These are phyloP conservation scores for Paedocypris sp. DNA, from an alignment of 2,113 vertebrate genomes.

Conservation along the genomic window DNA sequence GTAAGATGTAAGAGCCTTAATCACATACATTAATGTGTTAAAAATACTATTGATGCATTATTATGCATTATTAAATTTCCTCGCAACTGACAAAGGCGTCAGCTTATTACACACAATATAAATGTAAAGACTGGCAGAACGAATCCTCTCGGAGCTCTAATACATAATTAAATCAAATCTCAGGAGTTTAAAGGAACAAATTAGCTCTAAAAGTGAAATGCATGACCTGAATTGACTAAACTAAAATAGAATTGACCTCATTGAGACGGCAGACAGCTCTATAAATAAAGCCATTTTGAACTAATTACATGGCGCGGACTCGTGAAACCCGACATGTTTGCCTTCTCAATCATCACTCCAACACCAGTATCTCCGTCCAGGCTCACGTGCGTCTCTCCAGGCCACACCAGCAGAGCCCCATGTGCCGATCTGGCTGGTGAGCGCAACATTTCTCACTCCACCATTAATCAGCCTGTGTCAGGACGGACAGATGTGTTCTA, in stretches of 20 bases:
- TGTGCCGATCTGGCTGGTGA: slow-evolving; percentile 32
- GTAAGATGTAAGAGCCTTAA: no score
- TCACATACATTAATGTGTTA: no score
- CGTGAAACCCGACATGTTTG: background rate
- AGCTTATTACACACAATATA: background rate
- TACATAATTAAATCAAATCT: background rate
- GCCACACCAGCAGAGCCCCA: background rate
- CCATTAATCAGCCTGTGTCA: slow-evolving; percentile 49
- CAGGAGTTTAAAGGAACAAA: slow-evolving; percentile 1
- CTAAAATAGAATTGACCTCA: slow-evolving; percentile 8
- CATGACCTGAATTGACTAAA: slow-evolving; percentile 15
- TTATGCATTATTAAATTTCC: no score
- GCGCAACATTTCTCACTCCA: slow-evolving; percentile 42
- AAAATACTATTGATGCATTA: no score
- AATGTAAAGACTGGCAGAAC: background rate
- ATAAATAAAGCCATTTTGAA: background rate
- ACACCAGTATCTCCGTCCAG: background rate
- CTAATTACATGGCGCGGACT: background rate
- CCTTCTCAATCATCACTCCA: background rate
- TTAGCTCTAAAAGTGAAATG: slow-evolving; percentile 3
- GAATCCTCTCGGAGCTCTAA: background rate
- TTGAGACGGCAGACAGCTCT: background rate
- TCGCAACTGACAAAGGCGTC: no score
- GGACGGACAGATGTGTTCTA: slow-evolving; percentile 48
- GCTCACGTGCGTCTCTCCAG: background rate